Base-by-base conservation (phyloP, 2,113 vertebrate genomes). In the Oenanthe melanoleuca region DNA sequence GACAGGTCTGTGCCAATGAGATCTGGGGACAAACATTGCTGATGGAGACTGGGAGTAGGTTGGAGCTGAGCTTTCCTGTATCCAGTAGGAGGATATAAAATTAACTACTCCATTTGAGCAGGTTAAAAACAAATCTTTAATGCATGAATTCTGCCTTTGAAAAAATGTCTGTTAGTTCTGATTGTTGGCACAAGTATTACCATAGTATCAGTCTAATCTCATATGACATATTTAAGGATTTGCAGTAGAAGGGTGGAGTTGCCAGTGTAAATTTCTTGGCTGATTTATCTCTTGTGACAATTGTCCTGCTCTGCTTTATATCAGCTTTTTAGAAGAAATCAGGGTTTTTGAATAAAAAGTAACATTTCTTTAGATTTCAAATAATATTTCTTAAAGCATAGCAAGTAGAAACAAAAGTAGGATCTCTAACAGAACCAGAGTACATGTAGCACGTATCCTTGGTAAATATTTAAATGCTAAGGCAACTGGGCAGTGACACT, bases 211-310 rank as follows among this genome's bases (percentile, higher is more conserved):
- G 71, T 80, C 45, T 97, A 66, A 90, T 90, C 79, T 88, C 59
- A 6, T 49, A 40, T 28, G 52, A 86, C 71, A n/a, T 77, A 78
- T 80, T 92, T 80, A 92, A 94, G 80, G 70, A 78, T 84, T 73
- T 86, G 77, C 79, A 94, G 88, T 60, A 91, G 71, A 86, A 95
- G 75, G 56, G 91, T 86, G 80, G 67, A 83, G 66, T 38, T 88
- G 90, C 23, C 75, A 74, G 24, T 40, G 47, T 80, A 52, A 78
- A 71, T 90, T 91, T 93, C 56, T 78, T 93, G 88, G 56, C 72
- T 53, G 60, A 66, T 80, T 74, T 44, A 19, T 82, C 19, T 17
- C 61, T 56, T 65, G 74, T 86, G 74, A 77, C 71, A 91, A 40
- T 60, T 79, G 78, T 81, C 83, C 72, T 84, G 80, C 28, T 87